phyloP scores from a whole-genome alignment of 2,797 vertebrate species.

The Pogoniulus pusillus region DNA sequence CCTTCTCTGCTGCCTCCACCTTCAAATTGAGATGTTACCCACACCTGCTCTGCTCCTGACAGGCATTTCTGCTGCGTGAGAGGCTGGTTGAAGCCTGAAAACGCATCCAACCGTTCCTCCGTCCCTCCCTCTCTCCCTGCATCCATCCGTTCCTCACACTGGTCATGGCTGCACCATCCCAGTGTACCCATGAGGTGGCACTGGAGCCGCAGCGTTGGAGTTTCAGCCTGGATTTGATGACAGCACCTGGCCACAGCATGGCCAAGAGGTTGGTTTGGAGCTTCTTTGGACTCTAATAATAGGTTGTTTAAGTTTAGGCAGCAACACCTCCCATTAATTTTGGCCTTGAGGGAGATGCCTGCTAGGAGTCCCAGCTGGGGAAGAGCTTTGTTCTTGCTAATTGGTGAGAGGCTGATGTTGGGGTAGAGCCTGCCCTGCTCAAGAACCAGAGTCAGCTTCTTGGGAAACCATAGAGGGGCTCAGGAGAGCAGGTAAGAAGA shows the following conservation, averaged over 20 bases:
- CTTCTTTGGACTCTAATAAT: too few species aligned
- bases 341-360: not conserved
- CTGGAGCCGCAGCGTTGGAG: not conserved
- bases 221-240: not conserved
- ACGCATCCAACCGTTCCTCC: not conserved
- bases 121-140: too few species aligned
- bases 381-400: not conserved
- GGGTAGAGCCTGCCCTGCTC: not conserved
- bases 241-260: not conserved
- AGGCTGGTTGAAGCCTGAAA: not conserved
- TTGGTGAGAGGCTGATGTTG: not conserved
- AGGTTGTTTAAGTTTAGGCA: rapidly evolving
- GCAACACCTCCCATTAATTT: rapidly evolving
- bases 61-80: not conserved
- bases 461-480: not conserved
- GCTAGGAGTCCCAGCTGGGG: not conserved
- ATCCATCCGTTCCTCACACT: rapidly evolving
- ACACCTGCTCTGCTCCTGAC: not conserved
- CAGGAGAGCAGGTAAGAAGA: not conserved
- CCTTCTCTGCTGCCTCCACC: not conserved
- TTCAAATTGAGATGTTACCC: not conserved
- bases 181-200: constrained; percentile 36
- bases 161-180: not conserved
- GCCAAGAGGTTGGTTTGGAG: too few species aligned
- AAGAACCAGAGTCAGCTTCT: not conserved